Percentiles rank a stretch among this genome's conserved stretches.
phyloP scores from a whole-genome alignment of 2,888 invertebrate genomes.

The Norana najaformis region DNA sequence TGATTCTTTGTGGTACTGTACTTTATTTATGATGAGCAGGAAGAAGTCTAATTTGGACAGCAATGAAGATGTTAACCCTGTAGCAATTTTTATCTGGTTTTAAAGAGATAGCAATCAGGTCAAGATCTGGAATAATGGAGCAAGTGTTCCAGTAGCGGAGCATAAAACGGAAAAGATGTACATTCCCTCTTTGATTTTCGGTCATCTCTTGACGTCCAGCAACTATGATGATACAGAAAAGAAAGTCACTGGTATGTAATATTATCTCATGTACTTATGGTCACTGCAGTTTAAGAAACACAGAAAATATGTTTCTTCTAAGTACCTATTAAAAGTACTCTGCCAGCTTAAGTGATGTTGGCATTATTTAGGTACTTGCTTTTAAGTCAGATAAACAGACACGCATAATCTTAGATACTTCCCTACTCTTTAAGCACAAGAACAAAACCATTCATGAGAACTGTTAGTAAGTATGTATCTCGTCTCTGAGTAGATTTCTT shows the following conservation, averaged over 20 bases:
- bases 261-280: neutral
- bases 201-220: constrained; percentile 94
- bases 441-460: too few relatives aligned
- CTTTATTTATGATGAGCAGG: neutral
- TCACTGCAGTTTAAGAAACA: neutral
- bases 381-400: too few relatives aligned
- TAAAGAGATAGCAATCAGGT: constrained; percentile 81
- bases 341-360: too few relatives aligned
- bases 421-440: too few relatives aligned
- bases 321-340: neutral
- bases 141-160: constrained; percentile 93
- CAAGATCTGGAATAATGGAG: constrained; percentile 94
- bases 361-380: neutral
- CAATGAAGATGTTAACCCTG: neutral
- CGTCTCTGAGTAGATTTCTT: too few relatives aligned
- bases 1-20: neutral
- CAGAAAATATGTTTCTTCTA: neutral
- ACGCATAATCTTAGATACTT: too few relatives aligned
- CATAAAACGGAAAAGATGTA: constrained; percentile 96
- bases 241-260: constrained; percentile 77
- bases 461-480: too few relatives aligned
- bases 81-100: neutral
- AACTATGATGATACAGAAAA: constrained; percentile 98
- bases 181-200: constrained; percentile 99
- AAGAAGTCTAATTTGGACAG: neutral